Percentiles rank a stretch among this genome's conserved stretches.
phyloP scores from a whole-genome alignment of 2,113 vertebrate species.

The Peromyscus polionotus region DNA sequence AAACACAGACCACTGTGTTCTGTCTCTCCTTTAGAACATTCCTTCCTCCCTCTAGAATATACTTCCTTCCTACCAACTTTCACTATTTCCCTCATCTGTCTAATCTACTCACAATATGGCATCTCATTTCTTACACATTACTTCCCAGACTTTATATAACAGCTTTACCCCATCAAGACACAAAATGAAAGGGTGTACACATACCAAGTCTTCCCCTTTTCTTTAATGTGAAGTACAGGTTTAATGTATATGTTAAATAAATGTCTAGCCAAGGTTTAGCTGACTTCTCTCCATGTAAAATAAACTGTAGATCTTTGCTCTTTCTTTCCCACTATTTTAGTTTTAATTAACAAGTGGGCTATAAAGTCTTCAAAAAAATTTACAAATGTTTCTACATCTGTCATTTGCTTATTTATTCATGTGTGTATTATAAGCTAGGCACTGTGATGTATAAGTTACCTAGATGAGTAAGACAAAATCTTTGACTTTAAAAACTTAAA shows the following conservation, averaged over 20 bases:
- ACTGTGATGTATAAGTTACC: background rate
- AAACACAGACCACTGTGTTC: background rate
- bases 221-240: background rate
- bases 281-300: background rate
- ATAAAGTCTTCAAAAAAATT: conserved; percentile 2
- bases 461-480: conserved; percentile 38
- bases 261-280: background rate
- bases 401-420: background rate
- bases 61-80: background rate
- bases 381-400: background rate
- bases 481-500: background rate
- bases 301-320: background rate
- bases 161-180: background rate
- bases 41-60: background rate
- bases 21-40: background rate
- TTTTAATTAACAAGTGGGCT: conserved; percentile 4
- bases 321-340: background rate
- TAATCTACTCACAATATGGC: background rate
- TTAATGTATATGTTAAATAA: background rate
- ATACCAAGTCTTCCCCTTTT: background rate
- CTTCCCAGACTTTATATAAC: background rate
- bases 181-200: background rate
- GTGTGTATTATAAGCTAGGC: conserved; percentile 7
- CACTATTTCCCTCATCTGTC: background rate
- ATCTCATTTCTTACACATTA: background rate